A percentile compares a stretch with the other conserved stretches of the same genome.
These are phyloP conservation scores for Vesta saturnalis DNA, from an alignment of 2,888 invertebrate genomes.

Conservation along the genomic window DNA sequence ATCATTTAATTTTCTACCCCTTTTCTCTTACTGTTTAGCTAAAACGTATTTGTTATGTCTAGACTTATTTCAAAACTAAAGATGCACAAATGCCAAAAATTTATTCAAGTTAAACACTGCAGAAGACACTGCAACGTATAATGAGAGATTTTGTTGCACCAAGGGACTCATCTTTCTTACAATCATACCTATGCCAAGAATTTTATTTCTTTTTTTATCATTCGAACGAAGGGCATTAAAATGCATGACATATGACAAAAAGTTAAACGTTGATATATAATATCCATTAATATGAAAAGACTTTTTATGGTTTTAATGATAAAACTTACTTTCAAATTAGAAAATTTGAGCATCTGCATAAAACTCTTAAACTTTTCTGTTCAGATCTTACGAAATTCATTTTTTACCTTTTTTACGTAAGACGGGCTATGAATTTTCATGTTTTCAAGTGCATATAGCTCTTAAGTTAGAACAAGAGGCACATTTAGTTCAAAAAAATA, in stretches of 20 bases:
- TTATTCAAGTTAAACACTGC: too few relatives aligned
- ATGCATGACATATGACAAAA: background rate
- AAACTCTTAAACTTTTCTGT: background rate
- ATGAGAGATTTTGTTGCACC: too few relatives aligned
- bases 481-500: slow-evolving; percentile 39
- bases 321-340: background rate
- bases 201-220: too few relatives aligned
- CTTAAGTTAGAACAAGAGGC: slow-evolving; percentile 26
- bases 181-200: too few relatives aligned
- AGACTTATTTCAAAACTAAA: too few relatives aligned
- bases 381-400: background rate
- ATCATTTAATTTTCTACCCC: too few relatives aligned
- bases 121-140: too few relatives aligned
- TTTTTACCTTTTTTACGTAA: background rate
- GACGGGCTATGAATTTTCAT: slow-evolving; percentile 17
- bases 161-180: too few relatives aligned
- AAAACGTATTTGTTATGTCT: too few relatives aligned
- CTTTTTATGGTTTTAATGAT: background rate
- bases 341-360: slow-evolving; percentile 1
- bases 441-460: background rate
- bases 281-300: background rate
- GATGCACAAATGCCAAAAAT: too few relatives aligned
- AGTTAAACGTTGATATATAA: background rate
- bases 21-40: too few relatives aligned
- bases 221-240: too few relatives aligned